Evolutionary conservation across 1,140 invertebrate genomes (phyloP), one percentile per base, ranked within the genome.

Genomic region (Anoplophora glabripennis): DNA sequence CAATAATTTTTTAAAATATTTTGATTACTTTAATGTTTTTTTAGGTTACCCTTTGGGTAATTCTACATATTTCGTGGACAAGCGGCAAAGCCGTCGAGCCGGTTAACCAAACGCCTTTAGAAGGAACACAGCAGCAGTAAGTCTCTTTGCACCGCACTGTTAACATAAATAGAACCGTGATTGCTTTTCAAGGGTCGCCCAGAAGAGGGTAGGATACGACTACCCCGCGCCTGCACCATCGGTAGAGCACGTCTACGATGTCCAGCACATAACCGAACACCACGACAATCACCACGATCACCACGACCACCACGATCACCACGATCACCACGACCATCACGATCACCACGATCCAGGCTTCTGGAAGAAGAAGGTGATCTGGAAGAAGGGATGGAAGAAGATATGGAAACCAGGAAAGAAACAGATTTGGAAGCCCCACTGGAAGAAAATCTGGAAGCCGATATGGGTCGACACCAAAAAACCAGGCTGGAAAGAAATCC

Each of bases 311-410:
- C 48, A 59, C 33, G 57, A 49, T 14, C 18, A 44, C 37, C 57
- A 65, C 36, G 14, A 42, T 44, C 79, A 77, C 64, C 79, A 77
- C 67, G 73, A 81, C 34, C 61, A 64, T 42, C 11, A 65, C 12
- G 40, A 65, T 47, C 70, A 74, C 52, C 80, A 78, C 67, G 75
- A 82, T 57, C 85, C 84, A 4, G 79, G 87, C 12, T 82, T 81
- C 66, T 83, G 80, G 80, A 81, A 79, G 71, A 84, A 85, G 52
- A 80, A 85, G 60, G 74, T 84, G 67, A 80, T 83, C 1, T 85
- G 83, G 83, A 84, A 85, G 68, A 83, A 85, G 64, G 80, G 83
- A 61, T 82, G 81, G 80, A 80, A 81, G 36, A 80, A 81, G 62
- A 74, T 80, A 21, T 73, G 80, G 73, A 79, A 81, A 55, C 78